Conservation (phyloP, 92 coral and sea anemone species). For the Parazoanthus swiftii region DNA sequence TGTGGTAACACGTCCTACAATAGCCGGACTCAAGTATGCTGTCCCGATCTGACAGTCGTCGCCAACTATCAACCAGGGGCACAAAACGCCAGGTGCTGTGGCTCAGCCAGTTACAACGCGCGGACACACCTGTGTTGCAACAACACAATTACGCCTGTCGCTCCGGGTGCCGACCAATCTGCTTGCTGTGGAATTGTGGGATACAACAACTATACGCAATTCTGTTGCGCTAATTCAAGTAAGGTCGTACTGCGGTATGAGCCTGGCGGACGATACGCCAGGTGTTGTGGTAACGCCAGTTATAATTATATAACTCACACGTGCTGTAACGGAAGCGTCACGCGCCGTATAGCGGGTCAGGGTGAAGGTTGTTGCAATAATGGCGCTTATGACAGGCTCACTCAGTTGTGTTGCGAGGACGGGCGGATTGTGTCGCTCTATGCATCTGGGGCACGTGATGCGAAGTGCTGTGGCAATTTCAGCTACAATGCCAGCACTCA, state of each 20-base stretch:
- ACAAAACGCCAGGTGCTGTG: conserved; percentile 42
- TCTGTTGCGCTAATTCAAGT: conserved; percentile 41
- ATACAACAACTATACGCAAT: conserved; percentile 37
- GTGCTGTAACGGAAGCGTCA: conserved; percentile 42
- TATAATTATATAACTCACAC: conserved; percentile 39
- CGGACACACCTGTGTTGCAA: conserved; percentile 36
- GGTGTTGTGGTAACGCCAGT: conserved; percentile 45
- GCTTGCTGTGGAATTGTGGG: conserved; percentile 46
- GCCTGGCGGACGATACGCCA: conserved; percentile 33
- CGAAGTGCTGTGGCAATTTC: conserved; percentile 47
- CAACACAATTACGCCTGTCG: neutral
- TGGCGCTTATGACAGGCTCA: conserved; percentile 22
- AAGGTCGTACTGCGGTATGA: conserved; percentile 19
- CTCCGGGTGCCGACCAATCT: conserved; percentile 5
- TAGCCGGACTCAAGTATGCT: conserved; percentile 36
- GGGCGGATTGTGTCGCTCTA: conserved; percentile 31
- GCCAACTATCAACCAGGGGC: conserved; percentile 37
- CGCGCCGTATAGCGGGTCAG: neutral
- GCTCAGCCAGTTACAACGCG: conserved; percentile 32
- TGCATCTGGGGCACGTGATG: conserved; percentile 18
- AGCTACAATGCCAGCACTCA: conserved; percentile 33
- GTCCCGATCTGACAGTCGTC: conserved; percentile 33
- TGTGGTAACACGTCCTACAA: conserved; percentile 47
- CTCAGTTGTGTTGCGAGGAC: conserved; percentile 32
- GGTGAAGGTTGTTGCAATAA: conserved; percentile 39